Base-by-base conservation (phyloP, 53 echinoderm and acorn worm genomes). In the Paracentrotus lividus region DNA sequence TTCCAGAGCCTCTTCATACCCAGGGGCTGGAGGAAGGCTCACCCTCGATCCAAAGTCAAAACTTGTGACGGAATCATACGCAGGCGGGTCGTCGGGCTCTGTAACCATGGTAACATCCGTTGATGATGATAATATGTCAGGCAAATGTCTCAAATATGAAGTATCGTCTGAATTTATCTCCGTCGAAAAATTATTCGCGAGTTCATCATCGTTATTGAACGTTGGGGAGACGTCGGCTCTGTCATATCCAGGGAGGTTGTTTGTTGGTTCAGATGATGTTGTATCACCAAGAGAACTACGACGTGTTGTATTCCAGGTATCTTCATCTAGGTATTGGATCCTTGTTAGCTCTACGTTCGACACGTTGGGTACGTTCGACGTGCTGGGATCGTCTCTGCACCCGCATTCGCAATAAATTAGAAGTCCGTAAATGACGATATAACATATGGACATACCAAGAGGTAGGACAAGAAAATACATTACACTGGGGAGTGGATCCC, bases 401-500 rank as follows among this genome's bases (percentile, higher is more conserved):
- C 33, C 27, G 12, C n/a, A 31, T 67, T 23, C 67, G 12, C 12
- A 10, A 67, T 33, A 12, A 13, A 10, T 12, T 13, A 67, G 67
- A 36, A 38, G 0, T 9, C 53, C n/a, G n/a, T n/a, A n/a, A n/a
- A n/a, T n/a, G n/a, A n/a, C n/a, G n/a, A n/a, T n/a, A n/a, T n/a
- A n/a, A n/a, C n/a, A n/a, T n/a, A n/a, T n/a, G n/a, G 33, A 38
- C 8, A 32, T 20, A 87, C 13, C 4, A 54, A 23, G 40, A 56
- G 5, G 53, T 12, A 54, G 29, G 9, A 38, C 16, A 87, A 87
- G 38, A 21, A 87, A 87, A 36, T 87, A 87, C 57, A 87, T 32
- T 2, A 56, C 34, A 33, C 32, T 23, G 10, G 20, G 56, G 20
- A 15, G 21, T 27, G 34, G 23, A 2, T 87, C 56, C 2, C 36